Percentiles rank a stretch among this genome's conserved stretches.
phyloP scores from a whole-genome alignment of 2,888 invertebrate genomes.

The Apotomis betuletana region DNA sequence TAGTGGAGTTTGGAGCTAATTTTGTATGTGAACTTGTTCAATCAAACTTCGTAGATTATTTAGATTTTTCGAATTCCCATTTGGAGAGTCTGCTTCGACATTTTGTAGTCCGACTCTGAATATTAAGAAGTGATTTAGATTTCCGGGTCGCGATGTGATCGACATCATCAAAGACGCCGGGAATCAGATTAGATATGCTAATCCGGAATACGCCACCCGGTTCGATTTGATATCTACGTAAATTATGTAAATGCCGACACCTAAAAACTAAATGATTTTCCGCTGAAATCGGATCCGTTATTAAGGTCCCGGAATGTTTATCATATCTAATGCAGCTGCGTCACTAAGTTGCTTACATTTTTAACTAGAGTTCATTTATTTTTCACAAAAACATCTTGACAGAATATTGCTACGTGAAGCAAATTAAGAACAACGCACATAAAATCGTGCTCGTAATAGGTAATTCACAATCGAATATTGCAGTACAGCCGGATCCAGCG shows the following conservation, averaged over 20 bases:
- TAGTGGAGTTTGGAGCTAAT: conserved; percentile 8
- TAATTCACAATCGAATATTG: too few relatives aligned
- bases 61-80: conserved; percentile 2
- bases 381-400: too few relatives aligned
- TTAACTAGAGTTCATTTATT: too few relatives aligned
- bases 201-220: conserved; percentile 22
- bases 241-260: conserved; percentile 40
- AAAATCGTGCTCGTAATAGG: too few relatives aligned
- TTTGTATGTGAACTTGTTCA: conserved; percentile 24
- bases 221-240: conserved; percentile 25
- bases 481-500: too few relatives aligned
- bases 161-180: conserved; percentile 36
- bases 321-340: not conserved
- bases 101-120: conserved; percentile 32
- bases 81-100: conserved; percentile 15
- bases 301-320: conserved; percentile 17
- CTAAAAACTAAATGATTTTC: conserved; percentile 37
- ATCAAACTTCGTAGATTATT: conserved; percentile 41
- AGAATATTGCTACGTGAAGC: too few relatives aligned
- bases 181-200: conserved; percentile 41
- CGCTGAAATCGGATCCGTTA: conserved; percentile 12
- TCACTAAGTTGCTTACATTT: not conserved
- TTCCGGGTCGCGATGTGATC: conserved; percentile 32
- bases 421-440: too few relatives aligned
- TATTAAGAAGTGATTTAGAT: conserved; percentile 41